These are phyloP conservation scores for Mechanitis messenoides DNA, from an alignment of 2,888 invertebrate species.

Conservation along the genomic window DNA sequence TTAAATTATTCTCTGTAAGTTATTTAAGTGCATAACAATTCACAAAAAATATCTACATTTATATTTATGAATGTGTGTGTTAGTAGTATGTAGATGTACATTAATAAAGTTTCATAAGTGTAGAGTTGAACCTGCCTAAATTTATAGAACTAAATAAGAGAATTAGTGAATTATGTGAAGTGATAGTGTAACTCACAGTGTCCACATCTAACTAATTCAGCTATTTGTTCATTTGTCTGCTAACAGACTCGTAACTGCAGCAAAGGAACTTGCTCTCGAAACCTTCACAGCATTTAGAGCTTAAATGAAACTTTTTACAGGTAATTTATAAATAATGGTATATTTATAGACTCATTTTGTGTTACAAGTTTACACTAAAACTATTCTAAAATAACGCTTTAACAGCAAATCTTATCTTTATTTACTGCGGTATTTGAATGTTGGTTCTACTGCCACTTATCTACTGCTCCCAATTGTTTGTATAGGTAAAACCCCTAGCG, in stretches of 20 bases:
- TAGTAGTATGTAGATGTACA: no score
- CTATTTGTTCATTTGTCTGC: conserved; percentile 32
- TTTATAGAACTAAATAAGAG: background rate
- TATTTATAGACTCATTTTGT: no score
- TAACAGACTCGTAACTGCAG: conserved; percentile 33
- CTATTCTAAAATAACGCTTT: conserved; percentile 8
- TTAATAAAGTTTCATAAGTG: conserved; percentile 9
- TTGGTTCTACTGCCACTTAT: conserved; percentile 65
- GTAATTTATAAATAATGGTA: no score
- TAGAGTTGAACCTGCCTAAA: conserved; percentile 6
- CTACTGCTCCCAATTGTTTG: conserved; percentile 63
- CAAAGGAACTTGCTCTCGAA: conserved; percentile 21
- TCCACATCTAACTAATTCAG: conserved; percentile 50
- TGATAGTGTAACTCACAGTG: conserved; percentile 39
- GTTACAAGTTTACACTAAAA: conserved; percentile 2
- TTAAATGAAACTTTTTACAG: background rate
- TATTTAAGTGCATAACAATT: no score
- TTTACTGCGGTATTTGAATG: conserved; percentile 31
- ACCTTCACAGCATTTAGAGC: conserved; percentile 13
- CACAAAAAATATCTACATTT: no score
- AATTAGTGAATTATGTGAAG: conserved; percentile 41
- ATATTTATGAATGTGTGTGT: no score
- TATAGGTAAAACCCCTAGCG: conserved; percentile 52
- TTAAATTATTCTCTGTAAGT: no score
- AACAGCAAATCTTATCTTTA: conserved; percentile 26